A percentile compares a stretch with the other conserved stretches of the same genome.
Conservation (phyloP, 2,797 vertebrate genomes). For the Hydrocynus forskahlii region DNA sequence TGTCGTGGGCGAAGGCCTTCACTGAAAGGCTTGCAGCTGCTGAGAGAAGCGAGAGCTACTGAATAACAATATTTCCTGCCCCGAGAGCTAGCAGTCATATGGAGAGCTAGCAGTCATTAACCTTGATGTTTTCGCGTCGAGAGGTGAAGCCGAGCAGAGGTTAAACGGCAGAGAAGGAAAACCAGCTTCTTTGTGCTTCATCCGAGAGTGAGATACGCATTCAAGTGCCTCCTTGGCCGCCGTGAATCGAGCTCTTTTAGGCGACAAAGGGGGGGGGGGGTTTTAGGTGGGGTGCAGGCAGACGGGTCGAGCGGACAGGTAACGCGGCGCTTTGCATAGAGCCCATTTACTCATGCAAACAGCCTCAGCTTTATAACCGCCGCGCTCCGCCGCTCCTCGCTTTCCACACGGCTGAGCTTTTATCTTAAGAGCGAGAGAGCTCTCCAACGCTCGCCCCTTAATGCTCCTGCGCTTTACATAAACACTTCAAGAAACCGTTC, state of each 20-base stretch:
- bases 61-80: conserved; percentile 25
- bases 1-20: background rate
- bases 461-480: conserved; percentile 34
- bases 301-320: conserved; percentile 21
- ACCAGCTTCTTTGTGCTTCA: conserved; percentile 21
- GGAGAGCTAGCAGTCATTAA: conserved; percentile 46
- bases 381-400: background rate
- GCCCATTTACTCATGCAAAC: conserved; percentile 20
- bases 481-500: conserved; percentile 37
- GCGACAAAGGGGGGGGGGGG: conserved; percentile 30
- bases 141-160: conserved; percentile 33
- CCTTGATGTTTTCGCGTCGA: conserved; percentile 43
- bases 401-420: background rate
- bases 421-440: conserved; percentile 11
- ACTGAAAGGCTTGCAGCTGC: background rate
- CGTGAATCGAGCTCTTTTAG: conserved; percentile 43
- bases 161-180: conserved; percentile 33
- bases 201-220: background rate
- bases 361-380: background rate
- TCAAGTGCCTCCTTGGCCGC: conserved; percentile 10
- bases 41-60: background rate
- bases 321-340: conserved; percentile 8
- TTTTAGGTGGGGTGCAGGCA: conserved; percentile 7
- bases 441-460: conserved; percentile 17
- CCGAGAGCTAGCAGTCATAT: conserved; percentile 29